Evolutionary conservation across 2,113 vertebrate genomes (phyloP), one percentile per base, ranked within the genome.

Genomic region (Prunella himalayana): DNA sequence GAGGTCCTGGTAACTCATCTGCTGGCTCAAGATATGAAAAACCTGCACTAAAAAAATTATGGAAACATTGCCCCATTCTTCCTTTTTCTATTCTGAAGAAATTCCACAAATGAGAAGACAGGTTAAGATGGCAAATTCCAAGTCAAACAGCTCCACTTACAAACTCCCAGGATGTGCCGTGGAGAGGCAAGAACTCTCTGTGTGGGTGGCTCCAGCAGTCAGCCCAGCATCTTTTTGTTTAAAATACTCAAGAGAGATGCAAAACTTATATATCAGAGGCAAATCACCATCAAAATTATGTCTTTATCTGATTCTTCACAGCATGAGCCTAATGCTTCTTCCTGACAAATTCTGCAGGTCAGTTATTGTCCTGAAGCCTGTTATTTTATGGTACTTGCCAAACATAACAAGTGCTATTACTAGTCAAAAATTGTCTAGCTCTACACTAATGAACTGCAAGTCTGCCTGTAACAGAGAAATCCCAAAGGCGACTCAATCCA

Each of bases 381-480:
- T 6, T 63, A 68, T 51, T 68, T 84, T 60, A 63, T 8, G 66
- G 45, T 31, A 69, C 13, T 86, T 54, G 25, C 9, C 37, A 56
- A 20, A 25, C 3, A 60, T 6, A 37, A 37, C 37, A 37, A 37
- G 37, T 37, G 37, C 37, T 37, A 9, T 37, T 37, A 37, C 37
- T 37, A 39, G 27, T 54, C 12, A 73, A 64, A 94, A 86, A 82
- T 21, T 30, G 68, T 35, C 79, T 39, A 44, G 42, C 80, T 59
- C 60, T 31, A 7, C 16, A 49, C 41, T 69, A 90, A 86, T 57
- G 61, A 96, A 93, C 80, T 80, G 35, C 42, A 90, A 88, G 85
- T 78, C 49, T 1, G 24, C 69, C 71, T 84, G 88, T 54, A 95
- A 93, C 50, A 70, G 69, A 95, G 92, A 93, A 95, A 96, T 93